Base-by-base conservation (phyloP, 2,113 vertebrate genomes). In the Odontesthes bonariensis region DNA sequence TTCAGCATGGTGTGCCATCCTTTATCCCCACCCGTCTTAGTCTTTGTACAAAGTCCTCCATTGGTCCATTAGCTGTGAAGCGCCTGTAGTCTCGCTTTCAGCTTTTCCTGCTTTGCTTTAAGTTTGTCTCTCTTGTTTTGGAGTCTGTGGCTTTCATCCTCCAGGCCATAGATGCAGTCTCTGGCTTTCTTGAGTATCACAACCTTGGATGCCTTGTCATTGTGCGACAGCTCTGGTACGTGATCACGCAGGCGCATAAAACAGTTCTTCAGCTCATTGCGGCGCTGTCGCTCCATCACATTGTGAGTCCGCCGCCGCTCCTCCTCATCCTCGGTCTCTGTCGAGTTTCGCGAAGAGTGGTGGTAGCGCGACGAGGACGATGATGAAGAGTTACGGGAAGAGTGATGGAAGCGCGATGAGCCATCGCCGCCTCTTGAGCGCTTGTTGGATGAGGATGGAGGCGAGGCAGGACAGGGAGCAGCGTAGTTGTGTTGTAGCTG, bases 401-500 rank as follows among this genome's bases (percentile, higher is more conserved):
- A 63, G 77, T 64, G 81, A 69, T 77, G 71, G 40, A 11, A 64
- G 23, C 86, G 90, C 1, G 75, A 77, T 0, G 79, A 79, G 14
- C 79, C n/a, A 11, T 88, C 89, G 16, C 53, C 47, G 0, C 75
- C 86, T 10, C 84, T 73, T 0, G 76, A 46, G 3, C 94, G 93
- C 40, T 94, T 95, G 75, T 38, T 75, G 69, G 56, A 60, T 5
- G 58, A 44, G 31, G 61, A 56, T 8, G 88, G 90, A 4, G 92
- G 92, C 0, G 93, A 94, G 17, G 90, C 76, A 1, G 95, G 95
- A 2, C 92, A 84, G 0, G 94, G 94, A 0, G 95, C 95, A 0
- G 95, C 95, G 9, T 95, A 95, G 88, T 95, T 95, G 91, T 95
- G 95, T 8, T 95, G 95, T 65, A 88, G 88, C 32, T 95, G 94